Evolutionary conservation across 1,140 invertebrate species (phyloP), one percentile per base, ranked within the genome.

Genomic region (Zaprionus vittiger): DNA sequence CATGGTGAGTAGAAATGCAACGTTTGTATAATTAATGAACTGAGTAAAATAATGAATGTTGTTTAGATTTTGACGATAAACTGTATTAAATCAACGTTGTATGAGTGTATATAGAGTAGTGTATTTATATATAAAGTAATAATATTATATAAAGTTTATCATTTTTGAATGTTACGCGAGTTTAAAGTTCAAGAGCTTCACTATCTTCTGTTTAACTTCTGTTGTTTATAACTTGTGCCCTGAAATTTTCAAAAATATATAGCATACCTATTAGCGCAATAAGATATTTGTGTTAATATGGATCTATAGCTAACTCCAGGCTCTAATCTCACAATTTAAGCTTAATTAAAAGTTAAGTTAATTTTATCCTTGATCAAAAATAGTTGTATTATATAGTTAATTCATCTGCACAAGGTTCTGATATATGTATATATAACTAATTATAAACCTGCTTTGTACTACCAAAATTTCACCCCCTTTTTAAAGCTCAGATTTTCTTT

Each of bases 1-100:
- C 92, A 93, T 62, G 92, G 92, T 93, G 68, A 92, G 91, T 77
- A 92, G 91, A 73, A 47, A 60, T n/a, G 5, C 22, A 28, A 14
- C 24, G 34, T 44, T 14, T 54, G 5, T 52, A n/a, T 31, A 34
- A 56, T 9, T 34, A 5, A 49, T 55, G 56, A 64, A 60, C 4
- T 12, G 12, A 20, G 0, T 11, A 5, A 49, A 22, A 28, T 15
- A 14, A 26, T 28, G 7, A 15, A 37, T 26, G 15, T 28, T 47
- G n/a, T 47, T 47, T 17, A 47, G n/a, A 17, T 11, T 34, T 34
- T 34, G 0, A 34, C 3, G 9, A 34, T 34, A 34, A 11, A 34
- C 9, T 34, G 3, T 34, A 0, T 9, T 9, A 34, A 34, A 11
- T 34, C 2, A 3, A 11, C 31, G 9, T 11, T 9, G 31, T 9